These are phyloP conservation scores for Zaprionus taronus DNA, from an alignment of 1,140 invertebrate genomes.

Conservation along the genomic window DNA sequence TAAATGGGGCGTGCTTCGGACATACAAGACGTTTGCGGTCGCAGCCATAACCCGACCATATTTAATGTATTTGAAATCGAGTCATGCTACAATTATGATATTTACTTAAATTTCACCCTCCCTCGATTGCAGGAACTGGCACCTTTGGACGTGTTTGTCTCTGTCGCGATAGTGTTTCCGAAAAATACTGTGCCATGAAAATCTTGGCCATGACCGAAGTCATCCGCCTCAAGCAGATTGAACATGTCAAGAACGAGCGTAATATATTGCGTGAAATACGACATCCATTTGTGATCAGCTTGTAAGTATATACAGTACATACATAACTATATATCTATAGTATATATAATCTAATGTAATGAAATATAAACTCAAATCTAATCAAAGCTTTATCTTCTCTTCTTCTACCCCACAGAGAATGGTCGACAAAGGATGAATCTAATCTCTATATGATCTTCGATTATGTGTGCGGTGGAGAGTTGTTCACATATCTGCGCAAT, in stretches of 20 bases:
- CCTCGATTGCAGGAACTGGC: slow-evolving; percentile 91
- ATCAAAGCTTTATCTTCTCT: background rate
- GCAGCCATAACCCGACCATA: slow-evolving; percentile 2
- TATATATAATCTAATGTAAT: background rate
- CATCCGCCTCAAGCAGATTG: slow-evolving; percentile 95
- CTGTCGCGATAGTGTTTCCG: slow-evolving; percentile 91
- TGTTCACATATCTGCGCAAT: slow-evolving; percentile 97
- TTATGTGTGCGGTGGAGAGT: slow-evolving; percentile 96
- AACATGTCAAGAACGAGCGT: slow-evolving; percentile 98
- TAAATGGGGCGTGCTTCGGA: slow-evolving; percentile 55
- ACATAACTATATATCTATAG: background rate
- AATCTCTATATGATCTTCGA: slow-evolving; percentile 97
- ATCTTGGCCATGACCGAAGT: slow-evolving; percentile 96
- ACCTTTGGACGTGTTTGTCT: slow-evolving; percentile 96
- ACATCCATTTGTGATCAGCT: slow-evolving; percentile 97
- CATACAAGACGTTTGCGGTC: slow-evolving; percentile 53
- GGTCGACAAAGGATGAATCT: slow-evolving; percentile 94
- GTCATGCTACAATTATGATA: background rate
- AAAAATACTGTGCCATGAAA: slow-evolving; percentile 95
- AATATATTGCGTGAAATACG: slow-evolving; percentile 93
- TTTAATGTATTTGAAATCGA: background rate
- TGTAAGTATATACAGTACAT: slow-evolving; percentile 89
- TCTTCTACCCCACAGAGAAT: slow-evolving; percentile 88
- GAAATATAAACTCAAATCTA: background rate
- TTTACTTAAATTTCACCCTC: background rate